These are phyloP conservation scores for Rhagium mordax DNA, from an alignment of 2,888 invertebrate genomes.

Conservation along the genomic window DNA sequence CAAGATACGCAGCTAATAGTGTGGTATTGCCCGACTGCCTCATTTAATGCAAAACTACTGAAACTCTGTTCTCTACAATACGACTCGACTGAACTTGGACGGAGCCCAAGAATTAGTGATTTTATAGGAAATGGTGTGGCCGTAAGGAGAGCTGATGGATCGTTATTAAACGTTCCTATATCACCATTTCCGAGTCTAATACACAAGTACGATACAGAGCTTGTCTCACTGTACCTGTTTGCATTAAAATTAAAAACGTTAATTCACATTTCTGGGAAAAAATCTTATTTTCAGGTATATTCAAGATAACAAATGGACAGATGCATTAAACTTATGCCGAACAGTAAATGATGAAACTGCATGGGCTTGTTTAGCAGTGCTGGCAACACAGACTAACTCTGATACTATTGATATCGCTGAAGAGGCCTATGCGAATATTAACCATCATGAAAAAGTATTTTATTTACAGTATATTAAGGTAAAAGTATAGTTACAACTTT, in stretches of 20 bases:
- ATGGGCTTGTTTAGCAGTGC: constrained; percentile 95
- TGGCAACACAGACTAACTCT: constrained; percentile 89
- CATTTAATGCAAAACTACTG: constrained; percentile 81
- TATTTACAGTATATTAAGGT: constrained; percentile 89
- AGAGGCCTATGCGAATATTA: constrained; percentile 94
- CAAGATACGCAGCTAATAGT: constrained; percentile 85
- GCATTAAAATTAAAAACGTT: no score
- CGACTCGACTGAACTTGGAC: constrained; percentile 83
- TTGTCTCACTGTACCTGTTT: no score
- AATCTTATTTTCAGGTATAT: constrained; percentile 72
- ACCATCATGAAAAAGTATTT: constrained; percentile 88
- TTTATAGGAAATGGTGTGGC: constrained; percentile 90
- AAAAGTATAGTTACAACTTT: constrained; percentile 47
- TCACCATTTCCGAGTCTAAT: constrained; percentile 80
- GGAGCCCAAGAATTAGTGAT: constrained; percentile 85
- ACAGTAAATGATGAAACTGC: constrained; percentile 75
- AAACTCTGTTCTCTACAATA: constrained; percentile 74
- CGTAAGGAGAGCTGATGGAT: constrained; percentile 91
- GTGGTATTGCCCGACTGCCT: constrained; percentile 87
- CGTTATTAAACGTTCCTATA: constrained; percentile 82
- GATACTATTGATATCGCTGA: constrained; percentile 87
- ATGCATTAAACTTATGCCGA: constrained; percentile 66
- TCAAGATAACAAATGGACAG: constrained; percentile 82
- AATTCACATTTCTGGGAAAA: no score
- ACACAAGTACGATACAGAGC: constrained; percentile 62